Evolutionary conservation across 2,888 invertebrate species (phyloP).

Genomic region (Thera britannica): DNA sequence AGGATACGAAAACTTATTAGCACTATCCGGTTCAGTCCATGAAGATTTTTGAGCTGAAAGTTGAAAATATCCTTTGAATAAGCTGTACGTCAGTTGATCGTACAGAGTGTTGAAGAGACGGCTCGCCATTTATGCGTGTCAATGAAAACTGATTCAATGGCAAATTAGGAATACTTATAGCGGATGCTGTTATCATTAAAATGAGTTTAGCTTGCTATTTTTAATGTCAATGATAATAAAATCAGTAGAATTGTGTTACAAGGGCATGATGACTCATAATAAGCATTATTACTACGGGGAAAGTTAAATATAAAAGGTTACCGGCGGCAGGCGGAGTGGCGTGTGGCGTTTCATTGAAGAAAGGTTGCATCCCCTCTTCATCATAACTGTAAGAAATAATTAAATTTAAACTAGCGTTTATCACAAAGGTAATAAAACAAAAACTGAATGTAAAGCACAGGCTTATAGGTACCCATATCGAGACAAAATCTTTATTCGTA

Average conservation of each 20-base stretch:
- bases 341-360: conserved; percentile 80
- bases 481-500: no score
- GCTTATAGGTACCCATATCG: no score
- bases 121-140: conserved; percentile 56
- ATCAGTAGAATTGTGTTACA: conserved; percentile 30
- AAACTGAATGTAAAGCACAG: no score
- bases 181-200: conserved; percentile 71
- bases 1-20: conserved; percentile 70
- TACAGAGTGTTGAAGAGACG: conserved; percentile 57
- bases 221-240: conserved; percentile 32
- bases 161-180: conserved; percentile 40
- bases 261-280: conserved; percentile 12
- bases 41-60: conserved; percentile 79
- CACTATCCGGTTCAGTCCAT: conserved; percentile 72
- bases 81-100: conserved; percentile 53
- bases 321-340: conserved; percentile 80
- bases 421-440: no score
- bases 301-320: conserved; percentile 40
- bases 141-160: conserved; percentile 53
- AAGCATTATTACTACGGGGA: conserved; percentile 1
- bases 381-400: conserved; percentile 64
- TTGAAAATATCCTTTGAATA: conserved; percentile 63
- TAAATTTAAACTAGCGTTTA: background rate
- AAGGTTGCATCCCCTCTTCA: conserved; percentile 81
- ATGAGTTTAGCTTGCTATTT: conserved; percentile 32